Evolutionary conservation across 2,888 invertebrate genomes (phyloP), one percentile per base, ranked within the genome.

Genomic region (Xylota sylvarum): DNA sequence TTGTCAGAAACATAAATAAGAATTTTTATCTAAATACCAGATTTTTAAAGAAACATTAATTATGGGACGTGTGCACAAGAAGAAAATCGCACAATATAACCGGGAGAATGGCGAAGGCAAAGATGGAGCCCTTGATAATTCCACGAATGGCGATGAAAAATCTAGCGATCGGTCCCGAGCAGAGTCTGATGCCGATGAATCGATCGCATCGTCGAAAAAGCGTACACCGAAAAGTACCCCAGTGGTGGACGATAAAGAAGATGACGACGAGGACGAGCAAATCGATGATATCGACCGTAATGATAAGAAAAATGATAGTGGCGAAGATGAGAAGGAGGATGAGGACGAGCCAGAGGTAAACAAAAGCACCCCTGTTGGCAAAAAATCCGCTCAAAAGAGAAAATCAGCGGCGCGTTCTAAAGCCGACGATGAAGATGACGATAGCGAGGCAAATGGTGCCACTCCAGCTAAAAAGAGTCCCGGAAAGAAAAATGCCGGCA

Each of bases 61-160:
- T 10, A 91, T 91, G 91, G 92, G 90, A 12, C 90, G 91, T 78
- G 88, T 90, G 32, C 90, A 91, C 55, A 92, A 92, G 84, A 91
- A 90, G 67, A 92, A 91, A 88, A 88, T 90, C 43, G 89, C 89
- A 19, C 90, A 91, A 76, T 89, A 89, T 30, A 74, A 69, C 58
- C 74, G 48, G 40, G 87, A 91, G 88, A 90, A 89, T 85, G 89
- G 89, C 12, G 89, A 89, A 60, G 89, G 89, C 40, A 78, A 70
- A 62, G 84, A 82, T 64, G 70, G 64, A 12, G 32, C 60, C 5
- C 67, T 74, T 23, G 88, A 81, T 55, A 86, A 80, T 67, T 88
- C 76, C 0, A 80, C 87, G 73, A 88, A 82, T 69, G 86, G 82
- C 56, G 85, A 83, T 67, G 77, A 81, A 82, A 86, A 83, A 65